phyloP scores from a whole-genome alignment of 2,113 vertebrate genomes.

The Hepsetus odoe region DNA sequence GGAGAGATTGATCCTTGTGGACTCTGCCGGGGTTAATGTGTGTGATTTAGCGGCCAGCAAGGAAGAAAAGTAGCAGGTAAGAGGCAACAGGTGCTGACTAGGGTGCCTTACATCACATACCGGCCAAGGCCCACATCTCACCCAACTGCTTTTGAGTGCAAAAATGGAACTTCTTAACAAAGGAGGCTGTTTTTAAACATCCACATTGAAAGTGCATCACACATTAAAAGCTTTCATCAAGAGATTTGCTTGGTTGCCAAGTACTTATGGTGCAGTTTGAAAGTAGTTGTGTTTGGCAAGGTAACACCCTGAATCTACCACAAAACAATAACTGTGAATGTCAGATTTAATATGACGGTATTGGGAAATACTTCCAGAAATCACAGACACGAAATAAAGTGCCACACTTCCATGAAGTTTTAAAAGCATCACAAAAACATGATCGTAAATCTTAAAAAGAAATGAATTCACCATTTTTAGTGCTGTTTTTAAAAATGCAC shows the following conservation, averaged over 20 bases:
- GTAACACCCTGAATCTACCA: too few relatives aligned
- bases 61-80: constrained; percentile 66
- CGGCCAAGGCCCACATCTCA: constrained; percentile 4
- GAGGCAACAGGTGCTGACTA: constrained; percentile 56
- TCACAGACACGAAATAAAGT: too few relatives aligned
- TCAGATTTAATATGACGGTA: too few relatives aligned
- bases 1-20: constrained; percentile 70
- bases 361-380: too few relatives aligned
- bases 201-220: neutral
- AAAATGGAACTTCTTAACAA: constrained; percentile 33
- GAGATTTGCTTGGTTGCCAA: neutral
- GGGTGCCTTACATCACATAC: constrained; percentile 26
- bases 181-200: constrained; percentile 40
- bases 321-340: too few relatives aligned
- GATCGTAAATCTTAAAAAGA: too few relatives aligned
- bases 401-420: too few relatives aligned
- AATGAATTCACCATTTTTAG: too few relatives aligned
- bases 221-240: neutral
- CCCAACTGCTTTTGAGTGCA: neutral
- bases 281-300: neutral
- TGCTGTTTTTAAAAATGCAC: too few relatives aligned
- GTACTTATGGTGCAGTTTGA: neutral
- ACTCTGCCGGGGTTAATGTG: constrained; percentile 71
- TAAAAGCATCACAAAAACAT: too few relatives aligned
- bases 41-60: constrained; percentile 72